Evolutionary conservation across 2,113 vertebrate species (phyloP), one percentile per base, ranked within the genome.

Genomic region (Alaudala cheleensis): DNA sequence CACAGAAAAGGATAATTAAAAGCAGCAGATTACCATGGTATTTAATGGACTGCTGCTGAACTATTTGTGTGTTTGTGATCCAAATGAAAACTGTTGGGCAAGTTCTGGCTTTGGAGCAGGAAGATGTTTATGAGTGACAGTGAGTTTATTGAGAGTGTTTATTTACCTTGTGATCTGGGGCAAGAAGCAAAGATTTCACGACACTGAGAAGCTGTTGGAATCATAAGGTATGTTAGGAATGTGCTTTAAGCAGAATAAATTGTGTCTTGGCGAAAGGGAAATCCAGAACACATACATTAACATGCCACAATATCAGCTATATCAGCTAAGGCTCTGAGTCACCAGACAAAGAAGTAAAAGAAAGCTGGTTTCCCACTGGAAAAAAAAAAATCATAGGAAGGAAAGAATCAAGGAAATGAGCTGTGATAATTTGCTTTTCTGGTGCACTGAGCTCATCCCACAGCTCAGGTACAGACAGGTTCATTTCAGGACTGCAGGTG

Each of bases 21-120:
- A 97, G 93, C 97, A 98, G 96, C 88, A 96, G 89, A 97, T 98
- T 98, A 74, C 97, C 96, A 97, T 97, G 95, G 97, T 54, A 61
- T 89, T 93, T 97, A 97, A 98, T 96, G 95, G 95, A 97, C 97
- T 92, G 80, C 93, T 97, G 97, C 96, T 97, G 94, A 98, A 97
- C 89, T 96, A 88, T 95, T 95, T 97, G 88, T 97, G 88, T 93
- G 86, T 95, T 97, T 97, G 95, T 95, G 90, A 97, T 97, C n/a
- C 84, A 83, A 95, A 86, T 77, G 87, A 65, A 82, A 93, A 96
- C 61, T 14, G 5, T 56, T 34, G 15, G 64, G 82, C 78, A 90
- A 96, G 86, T 88, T 92, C 74, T 56, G 93, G 89, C 60, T 97
- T 94, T 81, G 42, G 33, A 90, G 73, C 31, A 77, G 20, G 50